Base-by-base conservation (phyloP, 2,888 invertebrate genomes). In the Temnothorax unifasciatus region DNA sequence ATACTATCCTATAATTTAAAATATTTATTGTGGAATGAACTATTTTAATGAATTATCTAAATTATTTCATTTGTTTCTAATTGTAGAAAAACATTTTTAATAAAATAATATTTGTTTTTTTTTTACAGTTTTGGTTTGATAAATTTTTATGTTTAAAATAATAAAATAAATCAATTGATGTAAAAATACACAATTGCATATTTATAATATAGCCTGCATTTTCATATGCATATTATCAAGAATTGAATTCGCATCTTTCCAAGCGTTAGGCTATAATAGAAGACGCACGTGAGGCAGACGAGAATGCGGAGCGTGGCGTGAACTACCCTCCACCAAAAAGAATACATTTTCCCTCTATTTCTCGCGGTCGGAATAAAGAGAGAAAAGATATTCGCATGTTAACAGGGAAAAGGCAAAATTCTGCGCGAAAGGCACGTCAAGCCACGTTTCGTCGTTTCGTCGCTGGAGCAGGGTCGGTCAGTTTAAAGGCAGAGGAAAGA, bases 401-500 rank as follows among this genome's bases (percentile, higher is more conserved):
- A 89, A 91, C 90, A 82, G 89, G 90, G 54, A 85, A 85, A 82
- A 84, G 84, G 85, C 82, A 77, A 85, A 87, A 84, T 86, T 86
- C 63, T 44, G 76, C 50, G 87, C 64, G 34, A 83, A 87, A 83
- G 86, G 89, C 91, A 91, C 91, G 92, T 92, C 91, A 90, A 90
- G 61, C 76, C 57, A 75, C 73, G 86, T 84, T 75, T 71, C 83
- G 63, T 76, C 85, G 79, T 76, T 85, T 47, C 66, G 66, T 68
- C 79, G 75, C n/a, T 64, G 66, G 41, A 9, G 18, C 69, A 87
- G 88, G 88, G 89, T 88, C 88, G 90, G 93, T 93, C 93, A 93
- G 93, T 92, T 93, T 92, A 90, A 90, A 91, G 88, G 88, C 89
- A 87, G 52, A 86, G 76, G 61, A 77, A 85, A 75, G 83, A 85